phyloP scores from a whole-genome alignment of 2,888 invertebrate species.

The Acronicta leporina region DNA sequence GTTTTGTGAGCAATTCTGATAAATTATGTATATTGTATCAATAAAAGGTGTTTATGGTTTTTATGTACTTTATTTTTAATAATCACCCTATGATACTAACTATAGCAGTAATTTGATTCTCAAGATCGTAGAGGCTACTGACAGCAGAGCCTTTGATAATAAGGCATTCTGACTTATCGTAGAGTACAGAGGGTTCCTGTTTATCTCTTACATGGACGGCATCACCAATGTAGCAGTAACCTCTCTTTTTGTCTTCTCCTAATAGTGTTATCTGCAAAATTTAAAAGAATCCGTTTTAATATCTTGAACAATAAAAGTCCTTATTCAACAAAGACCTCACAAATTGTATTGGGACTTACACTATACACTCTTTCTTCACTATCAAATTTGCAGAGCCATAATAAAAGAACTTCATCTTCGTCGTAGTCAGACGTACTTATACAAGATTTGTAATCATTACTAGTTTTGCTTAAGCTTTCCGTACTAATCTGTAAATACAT shows the following conservation, averaged over 20 bases:
- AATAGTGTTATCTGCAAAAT: conserved; percentile 55
- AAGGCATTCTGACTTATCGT: conserved; percentile 58
- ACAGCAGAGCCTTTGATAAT: conserved; percentile 53
- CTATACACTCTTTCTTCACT: conserved; percentile 51
- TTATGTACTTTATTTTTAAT: conserved; percentile 41
- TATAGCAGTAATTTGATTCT: conserved; percentile 53
- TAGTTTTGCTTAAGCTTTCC: conserved; percentile 10
- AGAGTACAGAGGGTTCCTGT: conserved; percentile 56
- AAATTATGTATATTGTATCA: conserved; percentile 17
- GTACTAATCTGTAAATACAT: conserved; percentile 31
- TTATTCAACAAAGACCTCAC: background rate
- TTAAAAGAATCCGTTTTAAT: background rate
- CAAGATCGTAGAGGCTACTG: conserved; percentile 51
- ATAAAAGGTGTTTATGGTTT: conserved; percentile 39
- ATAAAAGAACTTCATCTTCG: conserved; percentile 53
- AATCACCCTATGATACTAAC: conserved; percentile 55
- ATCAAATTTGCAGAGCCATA: conserved; percentile 64
- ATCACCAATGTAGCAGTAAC: conserved; percentile 64
- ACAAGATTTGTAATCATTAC: conserved; percentile 13
- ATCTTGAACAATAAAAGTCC: no score
- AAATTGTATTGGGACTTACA: conserved; percentile 26
- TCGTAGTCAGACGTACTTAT: conserved; percentile 11
- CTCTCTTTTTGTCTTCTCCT: conserved; percentile 57
- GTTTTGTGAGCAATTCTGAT: conserved; percentile 62
- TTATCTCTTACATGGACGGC: conserved; percentile 59